Evolutionary conservation across 2,797 vertebrate genomes (phyloP).

Genomic region (Sarcophilus harrisii): DNA sequence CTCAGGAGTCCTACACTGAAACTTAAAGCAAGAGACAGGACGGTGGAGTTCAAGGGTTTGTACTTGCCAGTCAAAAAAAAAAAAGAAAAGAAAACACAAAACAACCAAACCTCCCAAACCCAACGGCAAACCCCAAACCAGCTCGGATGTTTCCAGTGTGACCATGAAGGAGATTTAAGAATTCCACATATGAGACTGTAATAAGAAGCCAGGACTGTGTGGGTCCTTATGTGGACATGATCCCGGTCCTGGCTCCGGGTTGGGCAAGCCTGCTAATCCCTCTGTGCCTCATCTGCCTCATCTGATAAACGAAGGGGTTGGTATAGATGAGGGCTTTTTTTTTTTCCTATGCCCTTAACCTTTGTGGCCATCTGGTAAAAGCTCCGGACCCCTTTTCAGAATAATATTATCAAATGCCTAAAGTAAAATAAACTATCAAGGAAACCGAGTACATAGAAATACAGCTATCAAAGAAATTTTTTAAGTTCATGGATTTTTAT

Average conservation of each 20-base stretch:
- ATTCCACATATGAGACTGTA: background rate
- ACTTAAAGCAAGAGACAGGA: background rate
- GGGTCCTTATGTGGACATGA: background rate
- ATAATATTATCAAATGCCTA: background rate
- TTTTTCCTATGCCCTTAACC: background rate
- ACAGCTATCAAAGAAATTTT: background rate
- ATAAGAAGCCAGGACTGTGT: background rate
- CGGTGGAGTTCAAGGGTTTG: background rate
- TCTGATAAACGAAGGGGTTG: background rate
- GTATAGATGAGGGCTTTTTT: background rate
- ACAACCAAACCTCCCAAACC: too few relatives aligned
- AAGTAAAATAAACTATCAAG: background rate
- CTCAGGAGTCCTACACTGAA: slow-evolving; percentile 26
- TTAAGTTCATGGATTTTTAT: background rate
- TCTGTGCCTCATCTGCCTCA: background rate
- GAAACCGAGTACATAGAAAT: background rate
- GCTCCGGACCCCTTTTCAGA: background rate
- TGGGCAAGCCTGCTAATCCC: background rate
- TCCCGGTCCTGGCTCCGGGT: background rate
- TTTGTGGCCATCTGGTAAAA: background rate
- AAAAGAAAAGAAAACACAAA: too few relatives aligned
- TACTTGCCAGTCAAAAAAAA: background rate
- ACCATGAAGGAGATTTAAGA: slow-evolving; percentile 22
- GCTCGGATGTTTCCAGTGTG: slow-evolving; percentile 1
- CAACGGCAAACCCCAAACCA: background rate